Evolutionary conservation across 2,888 invertebrate species (phyloP), one percentile per base, ranked within the genome.

Genomic region (Lysandra coridon): DNA sequence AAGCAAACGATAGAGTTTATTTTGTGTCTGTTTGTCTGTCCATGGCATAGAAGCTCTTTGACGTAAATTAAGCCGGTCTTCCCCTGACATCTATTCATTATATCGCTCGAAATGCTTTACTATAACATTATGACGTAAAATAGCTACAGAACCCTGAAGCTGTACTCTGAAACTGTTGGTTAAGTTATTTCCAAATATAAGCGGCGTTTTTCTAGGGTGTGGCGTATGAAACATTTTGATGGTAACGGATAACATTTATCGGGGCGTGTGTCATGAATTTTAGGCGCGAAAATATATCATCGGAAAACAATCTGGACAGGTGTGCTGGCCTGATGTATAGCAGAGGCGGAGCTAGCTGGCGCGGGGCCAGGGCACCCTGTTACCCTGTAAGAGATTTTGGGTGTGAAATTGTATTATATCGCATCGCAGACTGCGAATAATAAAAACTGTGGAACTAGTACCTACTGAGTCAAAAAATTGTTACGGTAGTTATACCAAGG

Each of bases 181-280:
- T 4, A 53, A 53, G 53, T 53, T 53, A 53, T 62, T n/a, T 62
- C n/a, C 62, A 23, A 62, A 62, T 62, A 23, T 62, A 53, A 53
- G 62, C 62, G 23, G 23, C 7, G 7, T 62, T 62, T 23, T 62
- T 62, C 62, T 23, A 62, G 60, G 1, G 23, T 62, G 62, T 23
- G 7, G 10, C 23, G 23, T 60, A 60, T 60, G 60, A 62, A 62
- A 62, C 10, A 62, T 62, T 62, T 62, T 62, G 62, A 62, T 62
- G n/a, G 62, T 23, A 62, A 62, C 62, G 62, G 62, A 62, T 62
- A 62, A 23, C 23, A 62, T 62, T 62, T 62, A 62, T 62, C 62
- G 62, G 7, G 6, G 23, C 6, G 60, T 23, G 60, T 60, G 62
- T 23, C 62, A 23, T 62, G 62, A 62, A 62, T 23, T 62, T 23